Evolutionary conservation across 2,888 invertebrate genomes (phyloP), one percentile per base, ranked within the genome.

Genomic region (Dichetophora obliterata): DNA sequence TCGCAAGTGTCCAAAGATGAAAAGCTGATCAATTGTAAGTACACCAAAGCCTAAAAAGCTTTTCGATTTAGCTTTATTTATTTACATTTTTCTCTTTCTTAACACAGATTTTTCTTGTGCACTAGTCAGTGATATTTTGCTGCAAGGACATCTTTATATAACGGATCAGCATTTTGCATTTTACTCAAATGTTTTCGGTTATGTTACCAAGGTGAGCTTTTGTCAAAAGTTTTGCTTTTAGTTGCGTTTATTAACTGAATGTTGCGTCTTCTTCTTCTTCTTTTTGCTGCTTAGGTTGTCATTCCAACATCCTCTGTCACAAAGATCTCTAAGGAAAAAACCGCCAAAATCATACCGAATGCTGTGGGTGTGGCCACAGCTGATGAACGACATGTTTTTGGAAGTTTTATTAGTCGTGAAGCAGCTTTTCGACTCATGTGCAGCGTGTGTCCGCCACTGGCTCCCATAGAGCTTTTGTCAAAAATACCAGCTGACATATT

Each of bases 111-210:
- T 95, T 91, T 96, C 96, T 66, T 97, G 97, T 90, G 97, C 97
- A 79, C 92, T 97, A 84, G 95, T 97, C 79, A 95, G 96, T 80
- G 98, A 98, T 89, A 96, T 97, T 83, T 91, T 98, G 73, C 92
- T 98, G 31, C 98, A 98, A 91, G 98, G 98, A 75, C 95, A 96
- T 88, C 92, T 98, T 83, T 98, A 97, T 91, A 96, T 98, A 87
- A 97, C 97, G 80, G 94, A 95, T 87, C 96, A 97, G 89, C 96
- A 96, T 91, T 96, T 98, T 91, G 97, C 97, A 83, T 98, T 98
- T 91, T 96, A 98, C 90, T 97, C 98, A 80, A 97, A 97, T 89
- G 97, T 98, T 78, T 96, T 97, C 89, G 97, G 97, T 85, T 96
- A 96, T 90, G 95, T 97, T 82, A 96, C 97, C 85, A 96, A 96